Evolutionary conservation across 2,797 vertebrate genomes (phyloP).

Genomic region (Epinephelus malabaricus): DNA sequence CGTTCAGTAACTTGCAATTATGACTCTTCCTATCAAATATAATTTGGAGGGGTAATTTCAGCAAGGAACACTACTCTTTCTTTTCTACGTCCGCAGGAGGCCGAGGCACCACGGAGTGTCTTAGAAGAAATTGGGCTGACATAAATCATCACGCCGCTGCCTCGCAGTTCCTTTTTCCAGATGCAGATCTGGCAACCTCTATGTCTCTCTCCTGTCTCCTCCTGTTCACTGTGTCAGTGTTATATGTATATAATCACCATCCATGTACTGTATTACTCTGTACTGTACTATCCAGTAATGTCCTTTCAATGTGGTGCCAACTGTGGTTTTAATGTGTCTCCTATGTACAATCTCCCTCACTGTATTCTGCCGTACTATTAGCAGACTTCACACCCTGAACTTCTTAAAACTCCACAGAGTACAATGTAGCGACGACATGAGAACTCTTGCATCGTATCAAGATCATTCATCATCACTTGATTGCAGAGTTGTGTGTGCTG

Average conservation of each 20-base stretch:
- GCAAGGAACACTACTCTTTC: not conserved
- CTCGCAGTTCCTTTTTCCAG: conserved; percentile 26
- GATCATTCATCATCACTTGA: conserved; percentile 19
- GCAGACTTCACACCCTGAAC: conserved; percentile 11
- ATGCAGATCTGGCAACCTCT: conserved; percentile 45
- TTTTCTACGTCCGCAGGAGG: conserved; percentile 90
- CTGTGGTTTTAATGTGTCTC: conserved; percentile 69
- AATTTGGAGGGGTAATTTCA: not conserved
- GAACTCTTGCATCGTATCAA: conserved; percentile 45
- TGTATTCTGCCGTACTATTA: conserved; percentile 44
- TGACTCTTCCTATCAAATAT: conserved; percentile 20
- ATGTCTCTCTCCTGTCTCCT: conserved; percentile 86
- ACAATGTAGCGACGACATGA: conserved; percentile 76
- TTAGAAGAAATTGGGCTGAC: conserved; percentile 99
- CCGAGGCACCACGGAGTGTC: conserved; percentile 97
- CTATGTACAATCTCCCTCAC: conserved; percentile 46
- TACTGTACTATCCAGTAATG: conserved; percentile 59
- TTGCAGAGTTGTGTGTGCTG: conserved; percentile 26
- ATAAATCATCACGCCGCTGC: conserved; percentile 85
- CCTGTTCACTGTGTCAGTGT: conserved; percentile 84
- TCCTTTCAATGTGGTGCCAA: conserved; percentile 76
- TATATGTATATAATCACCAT: conserved; percentile 76
- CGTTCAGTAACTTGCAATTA: conserved; percentile 13
- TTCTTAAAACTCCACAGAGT: conserved; percentile 52
- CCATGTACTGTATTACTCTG: conserved; percentile 64